phyloP scores from a whole-genome alignment of 2,888 invertebrate species.

The Phorcus lineatus region DNA sequence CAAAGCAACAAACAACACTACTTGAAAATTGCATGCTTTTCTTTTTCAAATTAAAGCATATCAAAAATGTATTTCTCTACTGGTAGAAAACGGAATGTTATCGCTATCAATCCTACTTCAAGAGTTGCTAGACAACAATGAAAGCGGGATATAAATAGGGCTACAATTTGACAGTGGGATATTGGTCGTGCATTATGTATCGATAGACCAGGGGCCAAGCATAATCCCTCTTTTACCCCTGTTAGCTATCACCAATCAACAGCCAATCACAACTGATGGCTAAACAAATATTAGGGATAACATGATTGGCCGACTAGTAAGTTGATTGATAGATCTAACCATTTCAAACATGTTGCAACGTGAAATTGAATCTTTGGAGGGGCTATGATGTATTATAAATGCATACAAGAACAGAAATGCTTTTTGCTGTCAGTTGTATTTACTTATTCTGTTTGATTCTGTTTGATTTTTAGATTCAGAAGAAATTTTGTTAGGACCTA shows the following conservation, averaged over 20 bases:
- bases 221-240: conserved; percentile 3
- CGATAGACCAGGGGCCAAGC: neutral
- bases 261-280: neutral
- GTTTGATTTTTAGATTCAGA: no score
- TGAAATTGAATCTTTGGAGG: neutral
- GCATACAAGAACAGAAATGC: no score
- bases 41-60: neutral
- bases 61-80: neutral
- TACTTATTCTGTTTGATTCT: no score
- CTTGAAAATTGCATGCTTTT: neutral
- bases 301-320: neutral
- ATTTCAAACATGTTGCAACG: neutral
- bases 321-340: neutral
- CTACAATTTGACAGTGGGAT: conserved; percentile 1
- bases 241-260: conserved; percentile 7
- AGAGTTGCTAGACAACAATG: neutral
- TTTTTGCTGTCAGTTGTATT: no score
- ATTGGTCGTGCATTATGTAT: neutral
- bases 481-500: no score
- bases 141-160: conserved; percentile 5
- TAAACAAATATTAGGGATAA: neutral
- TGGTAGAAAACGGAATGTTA: neutral
- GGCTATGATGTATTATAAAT: no score
- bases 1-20: neutral
- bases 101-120: conserved; percentile 1